Base-by-base conservation (phyloP, 2,113 vertebrate species). In the Mustela nigripes region DNA sequence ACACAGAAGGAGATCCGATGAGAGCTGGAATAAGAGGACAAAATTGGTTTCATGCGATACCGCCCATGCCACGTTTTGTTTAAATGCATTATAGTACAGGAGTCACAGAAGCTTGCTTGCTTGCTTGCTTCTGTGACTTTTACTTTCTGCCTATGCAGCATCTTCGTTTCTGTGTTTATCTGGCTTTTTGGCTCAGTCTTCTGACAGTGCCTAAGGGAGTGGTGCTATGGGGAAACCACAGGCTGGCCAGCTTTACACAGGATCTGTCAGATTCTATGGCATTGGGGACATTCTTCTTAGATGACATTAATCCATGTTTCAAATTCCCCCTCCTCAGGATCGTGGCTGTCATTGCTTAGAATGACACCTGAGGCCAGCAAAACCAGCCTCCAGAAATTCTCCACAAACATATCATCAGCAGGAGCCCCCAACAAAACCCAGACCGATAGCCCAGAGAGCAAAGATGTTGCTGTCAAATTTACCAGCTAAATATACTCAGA, bases 271-370 rank as follows among this genome's bases (percentile, higher is more conserved):
- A 67, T 31, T 39, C 80, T 12, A 63, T 50, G 83, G 58, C 93
- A 0, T 0, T 24, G 78, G 60, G 89, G 79, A 15, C 56, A 85
- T 88, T 92, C 84, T 94, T 26, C 92, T 96, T 82, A 16, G 48
- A 83, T 98, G 98, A 73, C 93, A 95, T 98, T 98, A 98, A 97
- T 91, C 97, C 50, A 0, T 96, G 74, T 94, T 74, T 83, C 95
- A 96, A 33, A 45, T 76, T 63, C 63, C 89, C 31, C 73, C 56
- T 42, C 80, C 89, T 14, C 0, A 92, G 97, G 74, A 80, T 74
- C 97, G 63, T 84, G 65, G 31, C 84, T 98, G 76, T 98, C 93
- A 82, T 62, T 50, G 31, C 91, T 42, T 63, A 63, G 80, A 97
- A 19, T 26, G 85, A 93, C 87, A 95, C 91, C 3, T 1, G 62